phyloP scores from a whole-genome alignment of 2,888 invertebrate genomes.

The Hypselothyrea guttata region DNA sequence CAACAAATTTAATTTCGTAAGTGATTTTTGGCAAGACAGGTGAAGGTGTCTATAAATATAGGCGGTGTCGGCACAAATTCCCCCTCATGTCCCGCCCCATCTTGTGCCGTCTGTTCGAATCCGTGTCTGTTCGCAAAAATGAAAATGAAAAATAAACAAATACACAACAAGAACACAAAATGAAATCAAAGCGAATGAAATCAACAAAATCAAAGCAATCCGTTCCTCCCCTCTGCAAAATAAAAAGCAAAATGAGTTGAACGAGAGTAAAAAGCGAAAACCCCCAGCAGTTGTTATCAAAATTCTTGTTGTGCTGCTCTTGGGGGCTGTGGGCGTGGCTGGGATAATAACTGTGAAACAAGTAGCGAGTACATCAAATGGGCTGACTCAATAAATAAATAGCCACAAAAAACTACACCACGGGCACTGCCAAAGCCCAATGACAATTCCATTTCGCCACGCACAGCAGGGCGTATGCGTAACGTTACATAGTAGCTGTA shows the following conservation, averaged over 20 bases:
- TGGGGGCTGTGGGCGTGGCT: constrained; percentile 24
- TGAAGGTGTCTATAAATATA: constrained; percentile 70
- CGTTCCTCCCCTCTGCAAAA: no score
- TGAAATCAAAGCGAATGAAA: constrained; percentile 39
- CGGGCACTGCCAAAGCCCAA: constrained; percentile 4
- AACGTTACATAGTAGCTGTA: constrained; percentile 1
- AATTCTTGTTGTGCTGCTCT: neutral
- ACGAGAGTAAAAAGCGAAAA: constrained; percentile 24
- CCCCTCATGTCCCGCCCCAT: constrained; percentile 2
- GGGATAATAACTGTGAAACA: constrained; percentile 4
- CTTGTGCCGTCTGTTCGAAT: neutral
- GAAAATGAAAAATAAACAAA: constrained; percentile 14
- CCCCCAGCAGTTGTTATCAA: neutral
- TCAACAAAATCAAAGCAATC: constrained; percentile 53
- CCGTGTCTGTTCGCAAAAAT: neutral
- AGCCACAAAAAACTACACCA: neutral
- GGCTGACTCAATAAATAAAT: constrained; percentile 34
- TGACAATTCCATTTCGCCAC: constrained; percentile 6
- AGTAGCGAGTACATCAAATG: constrained; percentile 30
- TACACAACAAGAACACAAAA: constrained; percentile 24
- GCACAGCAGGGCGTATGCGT: constrained; percentile 29
- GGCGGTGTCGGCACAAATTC: constrained; percentile 66
- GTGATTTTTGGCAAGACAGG: constrained; percentile 69
- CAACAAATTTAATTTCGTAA: constrained; percentile 71
- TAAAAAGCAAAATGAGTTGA: constrained; percentile 31